These are phyloP conservation scores for Himalopsyche phryganea DNA, from an alignment of 1,140 invertebrate species.

Conservation along the genomic window DNA sequence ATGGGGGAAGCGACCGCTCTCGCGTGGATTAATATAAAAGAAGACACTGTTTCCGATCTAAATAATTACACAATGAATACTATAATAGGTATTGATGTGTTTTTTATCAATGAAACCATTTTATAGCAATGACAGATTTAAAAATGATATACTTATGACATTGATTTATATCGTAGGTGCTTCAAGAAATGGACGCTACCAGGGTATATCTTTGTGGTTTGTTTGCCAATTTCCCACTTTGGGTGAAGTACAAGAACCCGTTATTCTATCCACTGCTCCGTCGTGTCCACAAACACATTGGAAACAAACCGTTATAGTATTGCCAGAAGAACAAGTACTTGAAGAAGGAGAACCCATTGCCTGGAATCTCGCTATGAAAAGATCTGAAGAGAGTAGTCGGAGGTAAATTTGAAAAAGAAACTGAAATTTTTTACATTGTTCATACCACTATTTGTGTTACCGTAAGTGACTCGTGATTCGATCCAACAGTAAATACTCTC, in stretches of 20 bases:
- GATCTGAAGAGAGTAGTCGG: slow-evolving; percentile 35
- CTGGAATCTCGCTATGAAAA: slow-evolving; percentile 61
- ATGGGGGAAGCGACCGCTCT: slow-evolving; percentile 54
- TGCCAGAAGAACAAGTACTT: slow-evolving; percentile 54
- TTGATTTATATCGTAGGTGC: too few species aligned
- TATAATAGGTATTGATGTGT: slow-evolving; percentile 45
- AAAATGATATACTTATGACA: too few species aligned
- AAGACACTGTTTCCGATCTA: slow-evolving; percentile 52
- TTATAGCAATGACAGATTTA: too few species aligned
- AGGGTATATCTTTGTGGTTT: slow-evolving; percentile 71
- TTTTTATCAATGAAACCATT: too few species aligned
- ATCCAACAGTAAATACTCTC: too few species aligned
- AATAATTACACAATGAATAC: slow-evolving; percentile 42
- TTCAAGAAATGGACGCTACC: slow-evolving; percentile 60
- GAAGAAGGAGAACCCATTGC: slow-evolving; percentile 63
- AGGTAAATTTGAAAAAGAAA: slow-evolving; percentile 27
- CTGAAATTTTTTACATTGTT: too few species aligned
- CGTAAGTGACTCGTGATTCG: too few species aligned
- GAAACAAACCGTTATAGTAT: slow-evolving; percentile 92
- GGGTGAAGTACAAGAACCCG: slow-evolving; percentile 37
- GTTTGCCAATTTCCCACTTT: slow-evolving; percentile 56
- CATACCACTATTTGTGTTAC: too few species aligned
- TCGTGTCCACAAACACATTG: slow-evolving; percentile 81
- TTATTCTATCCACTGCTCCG: slow-evolving; percentile 74
- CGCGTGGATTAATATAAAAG: slow-evolving; percentile 57